phyloP scores from a whole-genome alignment of 2,888 invertebrate species.

The Aphrophora alni region DNA sequence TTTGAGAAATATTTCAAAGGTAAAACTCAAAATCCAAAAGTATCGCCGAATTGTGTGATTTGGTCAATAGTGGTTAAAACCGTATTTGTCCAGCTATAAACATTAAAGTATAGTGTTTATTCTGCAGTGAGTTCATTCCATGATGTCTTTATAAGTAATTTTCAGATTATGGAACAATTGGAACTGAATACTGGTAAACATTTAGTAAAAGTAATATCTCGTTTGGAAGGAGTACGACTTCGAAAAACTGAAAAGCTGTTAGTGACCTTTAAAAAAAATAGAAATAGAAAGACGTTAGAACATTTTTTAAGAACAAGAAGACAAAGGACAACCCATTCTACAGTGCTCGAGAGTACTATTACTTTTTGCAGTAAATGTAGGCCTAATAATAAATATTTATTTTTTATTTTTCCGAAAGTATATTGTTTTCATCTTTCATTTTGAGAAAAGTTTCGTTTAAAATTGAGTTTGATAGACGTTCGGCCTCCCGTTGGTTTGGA shows the following conservation, averaged over 20 bases:
- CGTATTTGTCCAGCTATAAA: constrained; percentile 30
- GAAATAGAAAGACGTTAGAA: constrained; percentile 14
- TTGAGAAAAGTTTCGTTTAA: too few species aligned
- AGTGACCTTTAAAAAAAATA: constrained; percentile 15
- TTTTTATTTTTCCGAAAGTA: too few species aligned
- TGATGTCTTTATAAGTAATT: constrained; percentile 30
- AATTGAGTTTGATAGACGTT: too few species aligned
- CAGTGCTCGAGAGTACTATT: constrained; percentile 10
- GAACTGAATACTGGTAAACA: constrained; percentile 17
- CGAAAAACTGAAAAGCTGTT: constrained; percentile 24
- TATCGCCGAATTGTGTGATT: constrained; percentile 22
- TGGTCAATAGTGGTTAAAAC: constrained; percentile 39
- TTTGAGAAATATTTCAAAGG: constrained; percentile 33
- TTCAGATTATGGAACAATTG: constrained; percentile 20
- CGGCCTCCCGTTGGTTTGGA: too few species aligned
- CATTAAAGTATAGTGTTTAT: constrained; percentile 35
- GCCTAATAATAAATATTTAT: too few species aligned
- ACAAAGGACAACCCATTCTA: constrained; percentile 19
- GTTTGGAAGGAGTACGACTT: constrained; percentile 21
- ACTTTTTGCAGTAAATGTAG: too few species aligned
- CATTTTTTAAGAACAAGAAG: constrained; percentile 24
- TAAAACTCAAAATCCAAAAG: constrained; percentile 35
- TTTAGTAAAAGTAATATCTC: constrained; percentile 15
- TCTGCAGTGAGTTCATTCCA: constrained; percentile 32
- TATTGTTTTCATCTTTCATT: too few species aligned